Conservation (phyloP, 2,888 invertebrate genomes). For the Diabrotica balteata region DNA sequence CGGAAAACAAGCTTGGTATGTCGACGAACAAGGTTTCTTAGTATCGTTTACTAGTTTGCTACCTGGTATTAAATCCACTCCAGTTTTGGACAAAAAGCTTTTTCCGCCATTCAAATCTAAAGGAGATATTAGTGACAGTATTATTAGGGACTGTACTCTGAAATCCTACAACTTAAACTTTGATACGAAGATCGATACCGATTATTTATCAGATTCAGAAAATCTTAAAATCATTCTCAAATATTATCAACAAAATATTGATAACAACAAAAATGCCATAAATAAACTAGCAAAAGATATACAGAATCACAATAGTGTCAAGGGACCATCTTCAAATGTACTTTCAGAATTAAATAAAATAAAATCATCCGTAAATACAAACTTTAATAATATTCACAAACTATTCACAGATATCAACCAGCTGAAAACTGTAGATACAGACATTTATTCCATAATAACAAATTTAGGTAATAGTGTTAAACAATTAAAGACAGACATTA, state of each 20-base stretch:
- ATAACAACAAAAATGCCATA: not conserved
- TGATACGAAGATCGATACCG: not conserved
- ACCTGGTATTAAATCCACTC: not conserved
- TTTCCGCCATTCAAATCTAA: conserved; percentile 3
- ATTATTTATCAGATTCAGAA: conserved; percentile 3
- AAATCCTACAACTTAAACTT: not conserved
- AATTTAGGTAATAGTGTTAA: too few relatives aligned
- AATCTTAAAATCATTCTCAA: not conserved
- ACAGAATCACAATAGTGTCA: too few relatives aligned
- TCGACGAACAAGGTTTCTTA: not conserved
- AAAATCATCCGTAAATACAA: not conserved
- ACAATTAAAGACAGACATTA: too few relatives aligned
- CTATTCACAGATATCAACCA: not conserved
- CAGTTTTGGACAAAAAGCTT: not conserved
- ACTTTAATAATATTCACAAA: not conserved
- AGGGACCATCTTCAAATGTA: too few relatives aligned
- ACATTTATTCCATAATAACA: not conserved
- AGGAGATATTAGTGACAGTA: not conserved
- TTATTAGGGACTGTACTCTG: conserved; percentile 1
- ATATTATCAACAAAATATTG: conserved; percentile 1
- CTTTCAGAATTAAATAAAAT: not conserved
- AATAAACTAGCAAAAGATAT: too few relatives aligned
- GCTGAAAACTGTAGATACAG: not conserved
- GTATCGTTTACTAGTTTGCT: not conserved
- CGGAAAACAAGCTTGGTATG: conserved; percentile 3